phyloP scores from a whole-genome alignment of 2,888 invertebrate genomes.

The Erpobdella octoculata region DNA sequence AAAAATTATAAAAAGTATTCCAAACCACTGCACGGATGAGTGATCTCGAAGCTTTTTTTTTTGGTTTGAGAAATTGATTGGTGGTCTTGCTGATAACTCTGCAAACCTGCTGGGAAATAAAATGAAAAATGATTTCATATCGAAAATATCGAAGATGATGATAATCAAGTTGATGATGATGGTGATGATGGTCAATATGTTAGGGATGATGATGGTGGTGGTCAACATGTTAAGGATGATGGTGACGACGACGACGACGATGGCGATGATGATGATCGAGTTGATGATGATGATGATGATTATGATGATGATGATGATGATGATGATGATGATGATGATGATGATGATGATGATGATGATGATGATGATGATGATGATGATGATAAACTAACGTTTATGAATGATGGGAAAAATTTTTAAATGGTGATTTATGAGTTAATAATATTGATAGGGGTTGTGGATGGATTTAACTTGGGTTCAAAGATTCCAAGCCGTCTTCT shows the following conservation, averaged over 20 bases:
- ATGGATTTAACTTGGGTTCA: too few relatives aligned
- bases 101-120: background rate
- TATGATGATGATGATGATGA: conserved; percentile 25
- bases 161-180: background rate
- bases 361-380: conserved; percentile 16
- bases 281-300: conserved; percentile 19
- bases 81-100: too few relatives aligned
- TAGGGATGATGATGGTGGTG: background rate
- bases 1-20: too few relatives aligned
- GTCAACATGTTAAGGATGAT: conserved; percentile 7
- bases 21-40: too few relatives aligned
- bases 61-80: too few relatives aligned
- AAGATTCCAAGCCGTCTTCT: too few relatives aligned
- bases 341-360: conserved; percentile 19
- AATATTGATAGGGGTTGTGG: too few relatives aligned
- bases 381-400: too few relatives aligned
- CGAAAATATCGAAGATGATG: background rate
- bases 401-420: too few relatives aligned
- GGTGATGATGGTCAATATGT: conserved; percentile 10
- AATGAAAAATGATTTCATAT: too few relatives aligned
- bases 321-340: conserved; percentile 25
- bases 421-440: too few relatives aligned
- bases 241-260: conserved; percentile 5
- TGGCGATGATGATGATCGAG: conserved; percentile 21
- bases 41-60: too few relatives aligned